Percentiles rank a stretch among this genome's conserved stretches.
phyloP scores from a whole-genome alignment of 2,888 invertebrate species.

The Ennomos fuscantarius region DNA sequence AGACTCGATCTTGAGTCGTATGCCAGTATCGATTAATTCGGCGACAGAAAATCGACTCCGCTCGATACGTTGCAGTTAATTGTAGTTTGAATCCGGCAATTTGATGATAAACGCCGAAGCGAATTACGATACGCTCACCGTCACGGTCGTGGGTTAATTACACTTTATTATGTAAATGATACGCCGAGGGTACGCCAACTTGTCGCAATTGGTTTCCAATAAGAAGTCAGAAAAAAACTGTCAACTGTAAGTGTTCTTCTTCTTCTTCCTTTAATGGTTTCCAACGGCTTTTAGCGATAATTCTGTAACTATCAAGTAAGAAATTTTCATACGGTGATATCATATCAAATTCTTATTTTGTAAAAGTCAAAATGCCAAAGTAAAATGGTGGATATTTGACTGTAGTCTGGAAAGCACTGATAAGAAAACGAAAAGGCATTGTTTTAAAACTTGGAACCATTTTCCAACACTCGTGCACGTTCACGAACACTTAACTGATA shows the following conservation, averaged over 20 bases:
- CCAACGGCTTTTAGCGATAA: too few species aligned
- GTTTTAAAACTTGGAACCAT: too few species aligned
- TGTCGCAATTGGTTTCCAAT: constrained; percentile 37
- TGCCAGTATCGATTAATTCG: constrained; percentile 44
- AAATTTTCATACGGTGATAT: too few species aligned
- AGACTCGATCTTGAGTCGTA: constrained; percentile 5
- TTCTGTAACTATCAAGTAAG: too few species aligned
- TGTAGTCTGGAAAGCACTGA: not conserved
- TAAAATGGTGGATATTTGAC: not conserved
- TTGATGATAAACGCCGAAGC: constrained; percentile 60
- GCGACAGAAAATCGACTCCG: constrained; percentile 51
- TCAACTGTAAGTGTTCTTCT: too few species aligned
- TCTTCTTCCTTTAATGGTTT: too few species aligned
- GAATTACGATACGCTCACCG: constrained; percentile 52
- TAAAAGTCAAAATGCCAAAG: too few species aligned
- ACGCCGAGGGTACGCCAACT: constrained; percentile 39
- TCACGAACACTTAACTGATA: too few species aligned
- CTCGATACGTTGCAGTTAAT: constrained; percentile 51
- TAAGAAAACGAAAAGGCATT: too few species aligned
- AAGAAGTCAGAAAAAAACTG: constrained; percentile 17
- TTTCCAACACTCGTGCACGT: too few species aligned
- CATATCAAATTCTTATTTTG: too few species aligned
- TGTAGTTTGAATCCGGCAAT: constrained; percentile 56
- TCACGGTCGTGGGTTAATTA: constrained; percentile 72
- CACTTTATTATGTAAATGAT: constrained; percentile 71